Percentiles rank a stretch among this genome's conserved stretches.
phyloP scores from a whole-genome alignment of 2,888 invertebrate species.

The Synergus umbraculus region DNA sequence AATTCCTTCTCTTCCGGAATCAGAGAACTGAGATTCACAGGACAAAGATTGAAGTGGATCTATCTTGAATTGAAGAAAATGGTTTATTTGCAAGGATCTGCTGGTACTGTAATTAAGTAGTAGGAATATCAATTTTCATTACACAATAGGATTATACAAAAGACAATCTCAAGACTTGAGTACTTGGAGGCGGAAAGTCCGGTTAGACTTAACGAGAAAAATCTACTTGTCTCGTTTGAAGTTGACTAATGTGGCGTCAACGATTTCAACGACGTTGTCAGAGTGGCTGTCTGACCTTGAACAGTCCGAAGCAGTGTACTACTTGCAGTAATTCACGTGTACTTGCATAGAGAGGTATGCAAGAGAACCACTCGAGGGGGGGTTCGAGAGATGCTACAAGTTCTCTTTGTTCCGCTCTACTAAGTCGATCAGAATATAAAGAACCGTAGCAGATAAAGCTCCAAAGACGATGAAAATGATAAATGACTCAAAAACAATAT shows the following conservation, averaged over 20 bases:
- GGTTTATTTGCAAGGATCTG: no score
- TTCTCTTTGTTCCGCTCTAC: constrained; percentile 23
- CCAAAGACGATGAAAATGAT: not conserved
- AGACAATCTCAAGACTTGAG: not conserved
- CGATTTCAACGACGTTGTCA: constrained; percentile 31
- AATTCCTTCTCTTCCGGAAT: no score
- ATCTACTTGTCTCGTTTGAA: constrained; percentile 30
- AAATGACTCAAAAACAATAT: constrained; percentile 1
- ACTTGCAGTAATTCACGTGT: constrained; percentile 29
- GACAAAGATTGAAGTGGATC: no score
- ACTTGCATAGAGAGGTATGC: constrained; percentile 6
- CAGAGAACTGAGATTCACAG: no score
- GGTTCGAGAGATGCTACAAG: constrained; percentile 18
- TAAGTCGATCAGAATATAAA: constrained; percentile 27
- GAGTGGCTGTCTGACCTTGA: constrained; percentile 23
- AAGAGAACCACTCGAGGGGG: constrained; percentile 7
- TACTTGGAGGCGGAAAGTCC: constrained; percentile 20
- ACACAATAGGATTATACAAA: not conserved
- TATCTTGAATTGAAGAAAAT: no score
- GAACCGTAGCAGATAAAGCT: not conserved
- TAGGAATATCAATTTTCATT: not conserved
- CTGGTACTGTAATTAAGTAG: not conserved
- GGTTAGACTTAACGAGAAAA: constrained; percentile 14
- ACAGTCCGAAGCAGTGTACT: constrained; percentile 11
- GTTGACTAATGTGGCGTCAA: constrained; percentile 39